A percentile compares a stretch with the other conserved stretches of the same genome.
Evolutionary conservation across 2,888 invertebrate genomes (phyloP).

Genomic region (Dorcus parallelipipedus): DNA sequence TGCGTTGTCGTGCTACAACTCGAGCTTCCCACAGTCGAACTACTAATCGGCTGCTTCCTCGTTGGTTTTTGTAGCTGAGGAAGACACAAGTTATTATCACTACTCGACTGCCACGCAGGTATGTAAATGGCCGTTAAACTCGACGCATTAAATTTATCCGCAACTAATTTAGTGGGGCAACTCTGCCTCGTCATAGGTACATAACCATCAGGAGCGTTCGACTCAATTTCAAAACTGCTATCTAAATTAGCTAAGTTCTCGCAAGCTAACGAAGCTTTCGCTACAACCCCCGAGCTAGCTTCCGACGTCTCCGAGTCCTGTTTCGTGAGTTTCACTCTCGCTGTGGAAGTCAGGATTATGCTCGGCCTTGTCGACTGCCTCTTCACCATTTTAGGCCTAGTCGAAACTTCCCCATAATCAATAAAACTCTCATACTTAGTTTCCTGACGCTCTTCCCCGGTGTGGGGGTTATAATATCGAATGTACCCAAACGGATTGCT

Average conservation of each 20-base stretch:
- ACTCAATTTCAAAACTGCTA: constrained; percentile 56
- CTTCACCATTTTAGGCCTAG: constrained; percentile 7
- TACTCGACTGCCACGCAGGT: constrained; percentile 51
- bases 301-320: constrained; percentile 57
- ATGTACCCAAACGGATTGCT: constrained; percentile 66
- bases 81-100: constrained; percentile 42
- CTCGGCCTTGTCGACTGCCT: constrained; percentile 36
- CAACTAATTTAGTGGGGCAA: constrained; percentile 63
- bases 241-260: constrained; percentile 67
- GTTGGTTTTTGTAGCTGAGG: not conserved
- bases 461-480: constrained; percentile 58
- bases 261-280: constrained; percentile 56
- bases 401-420: constrained; percentile 46
- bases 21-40: constrained; percentile 16
- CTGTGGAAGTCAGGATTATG: constrained; percentile 51
- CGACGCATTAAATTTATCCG: constrained; percentile 56
- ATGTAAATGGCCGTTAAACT: constrained; percentile 56
- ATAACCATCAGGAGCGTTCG: constrained; percentile 11
- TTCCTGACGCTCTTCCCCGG: constrained; percentile 47
- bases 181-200: constrained; percentile 54
- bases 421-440: constrained; percentile 52
- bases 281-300: constrained; percentile 58
- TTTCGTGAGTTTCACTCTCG: constrained; percentile 45
- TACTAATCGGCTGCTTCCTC: not conserved
- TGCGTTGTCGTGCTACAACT: constrained; percentile 48